Percentiles rank a stretch among this genome's conserved stretches.
Conservation (phyloP, 2,888 invertebrate species). For the Coleophora flavipennella region DNA sequence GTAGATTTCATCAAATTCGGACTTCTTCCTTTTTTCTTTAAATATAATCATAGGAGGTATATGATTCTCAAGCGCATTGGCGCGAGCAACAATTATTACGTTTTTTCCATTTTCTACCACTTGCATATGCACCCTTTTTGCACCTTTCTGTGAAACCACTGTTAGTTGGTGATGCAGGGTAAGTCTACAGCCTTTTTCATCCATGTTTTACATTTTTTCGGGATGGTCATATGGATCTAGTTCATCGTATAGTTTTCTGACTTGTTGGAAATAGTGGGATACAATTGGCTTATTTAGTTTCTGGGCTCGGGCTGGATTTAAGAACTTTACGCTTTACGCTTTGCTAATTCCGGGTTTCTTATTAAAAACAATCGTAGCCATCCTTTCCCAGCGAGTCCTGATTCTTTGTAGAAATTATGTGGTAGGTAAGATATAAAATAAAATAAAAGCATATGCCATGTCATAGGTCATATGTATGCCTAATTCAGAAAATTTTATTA, state of each 20-base stretch:
- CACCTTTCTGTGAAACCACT: constrained; percentile 18
- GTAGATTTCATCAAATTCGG: constrained; percentile 13
- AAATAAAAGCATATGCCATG: no score
- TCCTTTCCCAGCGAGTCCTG: constrained; percentile 15
- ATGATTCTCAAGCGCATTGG: constrained; percentile 8
- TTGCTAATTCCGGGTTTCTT: constrained; percentile 15
- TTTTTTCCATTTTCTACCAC: constrained; percentile 18
- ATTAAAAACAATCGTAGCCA: no score
- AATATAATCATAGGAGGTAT: constrained; percentile 5
- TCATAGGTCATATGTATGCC: no score
- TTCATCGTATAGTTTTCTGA: constrained; percentile 13
- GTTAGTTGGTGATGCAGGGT: constrained; percentile 19
- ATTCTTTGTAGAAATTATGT: no score
- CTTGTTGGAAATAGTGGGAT: constrained; percentile 14
- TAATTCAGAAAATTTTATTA: no score
- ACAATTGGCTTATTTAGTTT: constrained; percentile 21
- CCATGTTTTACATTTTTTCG: constrained; percentile 18
- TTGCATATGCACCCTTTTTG: no score
- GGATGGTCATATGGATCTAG: constrained; percentile 11
- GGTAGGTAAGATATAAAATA: no score
- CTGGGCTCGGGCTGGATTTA: constrained; percentile 22
- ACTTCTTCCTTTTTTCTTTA: constrained; percentile 8
- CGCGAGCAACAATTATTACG: constrained; percentile 7
- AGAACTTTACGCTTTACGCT: constrained; percentile 19
- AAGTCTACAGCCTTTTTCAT: constrained; percentile 19